A percentile compares a stretch with the other conserved stretches of the same genome.
Evolutionary conservation across 2,113 vertebrate genomes (phyloP).

Genomic region (Zingel zingel): DNA sequence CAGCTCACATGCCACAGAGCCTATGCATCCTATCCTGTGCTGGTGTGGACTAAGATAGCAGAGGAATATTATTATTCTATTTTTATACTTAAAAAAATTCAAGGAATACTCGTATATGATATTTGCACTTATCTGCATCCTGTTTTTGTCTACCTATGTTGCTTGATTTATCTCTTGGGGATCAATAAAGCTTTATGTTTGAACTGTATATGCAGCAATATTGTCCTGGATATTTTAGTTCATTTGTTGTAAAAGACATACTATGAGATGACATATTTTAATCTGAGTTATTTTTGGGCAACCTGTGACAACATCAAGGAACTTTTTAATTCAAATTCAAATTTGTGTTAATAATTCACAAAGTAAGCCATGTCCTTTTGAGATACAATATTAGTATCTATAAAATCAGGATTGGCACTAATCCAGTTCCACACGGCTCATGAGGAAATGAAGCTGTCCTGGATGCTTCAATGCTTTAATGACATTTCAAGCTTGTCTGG

Average conservation of each 20-base stretch:
- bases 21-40: background rate
- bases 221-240: background rate
- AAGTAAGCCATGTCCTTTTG: background rate
- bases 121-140: background rate
- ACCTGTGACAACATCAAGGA: background rate
- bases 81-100: background rate
- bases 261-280: background rate
- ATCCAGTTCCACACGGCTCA: slow-evolving; percentile 16
- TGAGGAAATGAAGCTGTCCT: slow-evolving; percentile 58
- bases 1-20: background rate
- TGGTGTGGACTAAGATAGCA: background rate
- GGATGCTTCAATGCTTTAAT: slow-evolving; percentile 32
- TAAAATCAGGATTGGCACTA: slow-evolving; percentile 34
- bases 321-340: background rate
- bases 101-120: too few species aligned
- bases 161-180: background rate
- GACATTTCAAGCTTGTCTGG: slow-evolving; percentile 39
- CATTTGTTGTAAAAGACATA: background rate
- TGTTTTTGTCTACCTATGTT: background rate
- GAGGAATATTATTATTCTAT: background rate
- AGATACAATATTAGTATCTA: slow-evolving; percentile 24
- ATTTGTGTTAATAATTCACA: background rate
- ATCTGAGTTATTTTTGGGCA: background rate
- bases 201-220: background rate
- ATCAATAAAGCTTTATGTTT: background rate